Evolutionary conservation across 2,797 vertebrate genomes (phyloP).

Genomic region (Gymnocypris eckloni): DNA sequence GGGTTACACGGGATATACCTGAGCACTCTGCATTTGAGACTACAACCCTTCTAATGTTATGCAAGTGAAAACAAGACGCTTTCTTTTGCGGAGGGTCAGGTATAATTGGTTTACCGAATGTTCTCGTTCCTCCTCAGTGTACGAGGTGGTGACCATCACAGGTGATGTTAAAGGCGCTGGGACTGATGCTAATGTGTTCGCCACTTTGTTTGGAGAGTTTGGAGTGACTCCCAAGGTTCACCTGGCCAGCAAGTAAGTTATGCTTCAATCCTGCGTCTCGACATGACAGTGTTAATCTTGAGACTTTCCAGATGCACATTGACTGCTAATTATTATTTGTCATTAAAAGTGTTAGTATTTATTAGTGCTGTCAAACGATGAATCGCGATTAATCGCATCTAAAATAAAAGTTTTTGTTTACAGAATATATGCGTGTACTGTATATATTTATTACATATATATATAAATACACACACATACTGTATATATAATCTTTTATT

Average conservation of each 20-base stretch:
- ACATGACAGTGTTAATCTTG: too few species aligned
- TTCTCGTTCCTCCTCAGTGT: constrained; percentile 78
- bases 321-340: background rate
- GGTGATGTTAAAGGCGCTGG: constrained; percentile 95
- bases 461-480: too few species aligned
- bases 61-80: constrained; percentile 47
- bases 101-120: background rate
- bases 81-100: background rate
- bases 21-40: background rate
- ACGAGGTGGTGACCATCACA: constrained; percentile 92
- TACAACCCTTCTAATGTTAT: constrained; percentile 29
- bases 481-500: too few species aligned
- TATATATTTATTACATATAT: too few species aligned
- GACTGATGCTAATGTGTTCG: constrained; percentile 95
- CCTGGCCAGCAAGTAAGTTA: constrained; percentile 96
- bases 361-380: background rate
- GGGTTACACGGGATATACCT: constrained; percentile 28
- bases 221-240: constrained; percentile 95
- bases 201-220: constrained; percentile 93
- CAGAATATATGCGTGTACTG: too few species aligned
- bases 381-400: too few species aligned
- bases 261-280: background rate
- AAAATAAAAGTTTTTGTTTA: too few species aligned
- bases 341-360: background rate
- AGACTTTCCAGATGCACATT: background rate